phyloP scores from a whole-genome alignment of 2,888 invertebrate genomes.

The Fragum sueziense region DNA sequence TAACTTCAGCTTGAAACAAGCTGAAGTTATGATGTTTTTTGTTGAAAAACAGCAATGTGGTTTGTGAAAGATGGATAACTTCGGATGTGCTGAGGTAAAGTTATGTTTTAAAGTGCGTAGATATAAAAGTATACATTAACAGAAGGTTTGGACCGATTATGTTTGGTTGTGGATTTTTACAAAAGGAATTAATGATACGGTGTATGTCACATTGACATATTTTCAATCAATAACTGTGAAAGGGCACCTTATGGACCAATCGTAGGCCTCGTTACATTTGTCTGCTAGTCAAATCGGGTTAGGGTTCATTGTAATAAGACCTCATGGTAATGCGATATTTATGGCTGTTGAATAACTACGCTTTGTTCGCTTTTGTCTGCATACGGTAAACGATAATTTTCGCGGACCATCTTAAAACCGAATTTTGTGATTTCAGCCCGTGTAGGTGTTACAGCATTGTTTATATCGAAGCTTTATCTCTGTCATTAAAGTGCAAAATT shows the following conservation, averaged over 20 bases:
- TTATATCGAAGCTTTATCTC: too few species aligned
- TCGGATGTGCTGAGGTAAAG: neutral
- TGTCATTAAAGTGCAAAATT: too few species aligned
- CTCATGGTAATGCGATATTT: conserved; percentile 8
- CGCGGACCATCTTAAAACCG: neutral
- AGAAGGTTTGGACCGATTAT: conserved; percentile 10
- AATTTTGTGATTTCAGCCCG: neutral
- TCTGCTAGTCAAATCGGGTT: conserved; percentile 11
- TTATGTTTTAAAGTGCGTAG: neutral
- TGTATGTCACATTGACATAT: conserved; percentile 49
- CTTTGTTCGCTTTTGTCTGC: conserved; percentile 12
- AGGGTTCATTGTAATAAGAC: conserved; percentile 19
- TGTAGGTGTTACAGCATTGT: neutral
- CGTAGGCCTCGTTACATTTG: conserved; percentile 46
- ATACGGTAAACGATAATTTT: neutral
- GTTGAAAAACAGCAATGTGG: too few species aligned
- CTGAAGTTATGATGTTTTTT: too few species aligned
- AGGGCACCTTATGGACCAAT: conserved; percentile 45
- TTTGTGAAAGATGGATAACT: neutral
- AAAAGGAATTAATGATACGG: conserved; percentile 53
- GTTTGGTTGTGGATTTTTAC: conserved; percentile 46
- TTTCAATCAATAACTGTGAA: conserved; percentile 48
- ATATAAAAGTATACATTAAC: neutral
- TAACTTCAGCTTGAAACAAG: too few species aligned
- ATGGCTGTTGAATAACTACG: neutral